Evolutionary conservation across 2,888 invertebrate genomes (phyloP), one percentile per base, ranked within the genome.

Genomic region (Napeogenes inachia): DNA sequence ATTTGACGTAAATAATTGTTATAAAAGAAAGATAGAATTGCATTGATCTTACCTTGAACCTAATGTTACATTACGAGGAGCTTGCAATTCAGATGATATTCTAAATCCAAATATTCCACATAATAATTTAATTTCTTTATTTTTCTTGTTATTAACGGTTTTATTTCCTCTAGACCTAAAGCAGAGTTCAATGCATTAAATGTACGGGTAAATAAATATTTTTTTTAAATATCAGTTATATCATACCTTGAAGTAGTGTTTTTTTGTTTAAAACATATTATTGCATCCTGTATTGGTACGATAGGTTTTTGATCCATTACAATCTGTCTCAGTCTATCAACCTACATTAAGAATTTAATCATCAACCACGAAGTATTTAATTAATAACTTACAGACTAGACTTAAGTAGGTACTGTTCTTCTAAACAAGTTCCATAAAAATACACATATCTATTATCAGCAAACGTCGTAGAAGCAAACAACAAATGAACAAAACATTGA

Each of bases 251-350:
- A 59, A 46, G 54, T 56, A 54, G 60, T 56, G 38, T 63, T 79
- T 62, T 64, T 57, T 45, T 61, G 75, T 75, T 79, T 77, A 63
- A 88, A 89, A 73, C 79, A 83, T 64, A 73, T 66, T 56, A 85
- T 70, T 45, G 89, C 89, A 45, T 89, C 87, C 21, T 80, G 64
- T 66, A 89, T 77, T 65, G 80, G 68, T 0, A 82, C 80, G 45
- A 84, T 66, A 2, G 86, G 83, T 30, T 65, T 78, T 71, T 85
- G 77, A 70, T 87, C 82, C 74, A 79, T 72, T 30, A 89, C 72
- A 4, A 80, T 76, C 65, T 81, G 77, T 63, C 77, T 79, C 59
- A 89, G 70, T 72, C 85, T 75, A 12, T 86, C 81, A 53, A 89
- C 73, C 89, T 89, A 65, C 54, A 69, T 62, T 61, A 54, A 50